phyloP scores from a whole-genome alignment of 2,797 vertebrate species.

The Darevskia nairensis region DNA sequence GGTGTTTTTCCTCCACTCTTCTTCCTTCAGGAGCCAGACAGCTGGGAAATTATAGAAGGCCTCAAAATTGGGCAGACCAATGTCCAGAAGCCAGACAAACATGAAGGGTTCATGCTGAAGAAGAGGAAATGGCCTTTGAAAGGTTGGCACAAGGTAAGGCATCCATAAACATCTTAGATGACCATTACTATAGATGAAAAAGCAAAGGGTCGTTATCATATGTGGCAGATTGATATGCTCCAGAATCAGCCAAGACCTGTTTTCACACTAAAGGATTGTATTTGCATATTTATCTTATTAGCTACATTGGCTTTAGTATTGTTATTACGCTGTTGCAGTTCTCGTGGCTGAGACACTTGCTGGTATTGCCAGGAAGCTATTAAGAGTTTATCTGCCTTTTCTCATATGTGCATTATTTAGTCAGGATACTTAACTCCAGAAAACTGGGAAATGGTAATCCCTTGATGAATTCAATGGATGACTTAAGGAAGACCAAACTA shows the following conservation, averaged over 20 bases:
- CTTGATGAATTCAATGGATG: background rate
- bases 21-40: constrained; percentile 90
- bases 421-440: too few species aligned
- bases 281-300: too few species aligned
- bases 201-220: background rate
- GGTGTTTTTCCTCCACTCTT: constrained; percentile 20
- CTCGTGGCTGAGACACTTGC: too few species aligned
- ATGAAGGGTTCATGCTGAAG: constrained; percentile 99
- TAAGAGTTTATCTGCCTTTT: too few species aligned
- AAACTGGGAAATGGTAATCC: too few species aligned
- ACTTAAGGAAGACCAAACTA: background rate
- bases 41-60: constrained; percentile 99
- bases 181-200: constrained; percentile 17
- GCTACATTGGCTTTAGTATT: too few species aligned
- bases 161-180: constrained; percentile 25
- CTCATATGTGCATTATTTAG: too few species aligned
- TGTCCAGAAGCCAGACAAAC: constrained; percentile 96
- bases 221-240: constrained; percentile 20
- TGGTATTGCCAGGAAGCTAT: too few species aligned
- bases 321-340: too few species aligned
- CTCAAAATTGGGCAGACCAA: constrained; percentile 98
- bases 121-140: constrained; percentile 99
- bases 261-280: too few species aligned
- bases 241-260: too few species aligned
- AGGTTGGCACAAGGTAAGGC: constrained; percentile 97